Conservation (phyloP, 2,888 invertebrate genomes). For the Smittia sp. region DNA sequence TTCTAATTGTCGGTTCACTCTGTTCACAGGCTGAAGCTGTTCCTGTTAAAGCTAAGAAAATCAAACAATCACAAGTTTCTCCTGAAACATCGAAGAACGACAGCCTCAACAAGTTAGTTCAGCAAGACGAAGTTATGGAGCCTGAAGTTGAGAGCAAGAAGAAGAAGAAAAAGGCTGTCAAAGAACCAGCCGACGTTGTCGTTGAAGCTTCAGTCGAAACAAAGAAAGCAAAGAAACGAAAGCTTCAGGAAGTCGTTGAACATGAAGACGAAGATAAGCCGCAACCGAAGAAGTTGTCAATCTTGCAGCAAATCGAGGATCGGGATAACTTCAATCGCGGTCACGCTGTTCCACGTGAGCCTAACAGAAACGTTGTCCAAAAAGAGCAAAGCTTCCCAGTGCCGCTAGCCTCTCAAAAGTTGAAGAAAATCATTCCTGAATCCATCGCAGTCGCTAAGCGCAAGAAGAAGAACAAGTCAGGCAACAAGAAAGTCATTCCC, state of each 20-base stretch:
- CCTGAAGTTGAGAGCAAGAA: no score
- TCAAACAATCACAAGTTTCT: neutral
- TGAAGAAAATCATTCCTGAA: conserved; percentile 25
- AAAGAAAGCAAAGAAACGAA: conserved; percentile 1
- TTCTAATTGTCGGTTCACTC: no score
- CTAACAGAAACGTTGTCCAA: no score
- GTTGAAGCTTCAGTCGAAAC: neutral
- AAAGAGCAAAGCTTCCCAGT: neutral
- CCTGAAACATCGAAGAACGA: neutral
- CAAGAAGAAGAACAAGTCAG: neutral
- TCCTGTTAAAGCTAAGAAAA: neutral
- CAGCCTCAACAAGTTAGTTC: no score
- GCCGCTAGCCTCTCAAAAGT: neutral
- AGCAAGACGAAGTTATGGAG: no score
- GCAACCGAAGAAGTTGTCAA: neutral
- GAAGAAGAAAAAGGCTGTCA: no score
- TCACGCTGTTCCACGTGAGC: no score
- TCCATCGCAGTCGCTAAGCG: neutral
- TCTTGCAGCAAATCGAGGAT: conserved; percentile 9
- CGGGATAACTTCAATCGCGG: neutral
- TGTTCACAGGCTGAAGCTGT: neutral
- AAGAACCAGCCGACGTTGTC: neutral
- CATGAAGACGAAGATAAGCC: neutral
- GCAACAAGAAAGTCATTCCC: neutral
- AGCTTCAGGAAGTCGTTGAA: neutral